Conservation (phyloP, 2,888 invertebrate genomes). For the Apamea epomidion region DNA sequence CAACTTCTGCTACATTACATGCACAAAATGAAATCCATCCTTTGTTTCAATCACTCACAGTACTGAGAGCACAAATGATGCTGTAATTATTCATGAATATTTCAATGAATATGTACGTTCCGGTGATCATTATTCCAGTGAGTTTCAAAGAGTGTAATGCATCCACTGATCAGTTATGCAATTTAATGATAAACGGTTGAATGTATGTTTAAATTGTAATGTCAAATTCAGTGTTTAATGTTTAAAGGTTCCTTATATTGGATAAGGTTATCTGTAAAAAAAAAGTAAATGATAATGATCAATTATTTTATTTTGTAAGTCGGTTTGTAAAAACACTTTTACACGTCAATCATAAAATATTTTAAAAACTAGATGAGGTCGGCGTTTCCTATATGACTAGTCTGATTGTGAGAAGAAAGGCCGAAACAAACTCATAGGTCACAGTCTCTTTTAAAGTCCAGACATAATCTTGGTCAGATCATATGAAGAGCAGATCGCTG, state of each 20-base stretch:
- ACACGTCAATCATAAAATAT: no score
- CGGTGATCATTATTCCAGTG: constrained; percentile 28
- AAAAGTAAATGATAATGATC: no score
- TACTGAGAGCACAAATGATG: constrained; percentile 4
- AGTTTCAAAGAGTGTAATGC: constrained; percentile 1
- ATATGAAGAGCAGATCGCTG: no score
- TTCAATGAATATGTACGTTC: constrained; percentile 27
- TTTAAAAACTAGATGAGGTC: no score
- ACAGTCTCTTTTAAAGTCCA: no score
- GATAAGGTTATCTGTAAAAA: background rate
- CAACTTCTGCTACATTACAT: background rate
- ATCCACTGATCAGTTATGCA: constrained; percentile 3
- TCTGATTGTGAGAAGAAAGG: no score
- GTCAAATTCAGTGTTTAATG: background rate
- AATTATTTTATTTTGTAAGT: no score
- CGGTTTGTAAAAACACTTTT: no score
- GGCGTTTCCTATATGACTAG: no score
- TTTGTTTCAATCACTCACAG: constrained; percentile 3
- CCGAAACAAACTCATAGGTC: no score
- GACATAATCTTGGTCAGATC: no score
- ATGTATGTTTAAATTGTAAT: background rate
- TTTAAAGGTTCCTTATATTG: background rate
- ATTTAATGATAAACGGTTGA: constrained; percentile 6
- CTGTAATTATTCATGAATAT: constrained; percentile 50
- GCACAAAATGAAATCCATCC: background rate